phyloP scores from a whole-genome alignment of 1,140 invertebrate species.

The Mercenaria mercenaria region DNA sequence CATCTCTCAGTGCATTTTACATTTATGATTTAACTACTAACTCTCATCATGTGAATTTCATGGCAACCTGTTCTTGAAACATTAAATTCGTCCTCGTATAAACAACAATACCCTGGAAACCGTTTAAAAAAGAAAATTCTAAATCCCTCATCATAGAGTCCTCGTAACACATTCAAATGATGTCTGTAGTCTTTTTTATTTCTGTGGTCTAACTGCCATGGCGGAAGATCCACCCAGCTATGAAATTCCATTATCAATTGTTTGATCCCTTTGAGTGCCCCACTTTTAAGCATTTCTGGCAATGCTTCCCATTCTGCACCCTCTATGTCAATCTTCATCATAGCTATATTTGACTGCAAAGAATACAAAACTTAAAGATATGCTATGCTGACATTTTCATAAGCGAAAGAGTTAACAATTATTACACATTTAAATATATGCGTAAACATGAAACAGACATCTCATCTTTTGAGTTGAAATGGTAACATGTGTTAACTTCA shows the following conservation, averaged over 20 bases:
- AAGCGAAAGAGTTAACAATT: too few species aligned
- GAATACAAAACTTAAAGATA: background rate
- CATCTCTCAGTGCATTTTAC: too few species aligned
- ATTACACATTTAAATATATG: too few species aligned
- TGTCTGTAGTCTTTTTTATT: constrained; percentile 37
- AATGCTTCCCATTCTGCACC: constrained; percentile 32
- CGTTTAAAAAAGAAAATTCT: constrained; percentile 51
- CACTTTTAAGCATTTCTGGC: constrained; percentile 42
- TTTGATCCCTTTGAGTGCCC: constrained; percentile 26
- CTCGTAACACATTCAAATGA: constrained; percentile 16
- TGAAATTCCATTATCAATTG: constrained; percentile 59
- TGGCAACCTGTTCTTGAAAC: constrained; percentile 19
- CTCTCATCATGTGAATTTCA: constrained; percentile 45
- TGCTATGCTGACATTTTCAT: background rate
- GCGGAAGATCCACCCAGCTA: constrained; percentile 35
- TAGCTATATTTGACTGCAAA: constrained; percentile 19
- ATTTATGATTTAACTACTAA: background rate
- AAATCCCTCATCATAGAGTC: constrained; percentile 44
- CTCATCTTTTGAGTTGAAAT: too few species aligned
- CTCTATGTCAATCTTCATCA: constrained; percentile 56
- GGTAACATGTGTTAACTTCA: too few species aligned
- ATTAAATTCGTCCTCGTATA: constrained; percentile 39
- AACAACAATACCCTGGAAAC: constrained; percentile 38
- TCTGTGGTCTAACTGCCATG: background rate
- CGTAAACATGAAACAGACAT: too few species aligned